These are phyloP conservation scores for Pygoscelis adeliae DNA, from an alignment of 2,113 vertebrate species.

Conservation along the genomic window DNA sequence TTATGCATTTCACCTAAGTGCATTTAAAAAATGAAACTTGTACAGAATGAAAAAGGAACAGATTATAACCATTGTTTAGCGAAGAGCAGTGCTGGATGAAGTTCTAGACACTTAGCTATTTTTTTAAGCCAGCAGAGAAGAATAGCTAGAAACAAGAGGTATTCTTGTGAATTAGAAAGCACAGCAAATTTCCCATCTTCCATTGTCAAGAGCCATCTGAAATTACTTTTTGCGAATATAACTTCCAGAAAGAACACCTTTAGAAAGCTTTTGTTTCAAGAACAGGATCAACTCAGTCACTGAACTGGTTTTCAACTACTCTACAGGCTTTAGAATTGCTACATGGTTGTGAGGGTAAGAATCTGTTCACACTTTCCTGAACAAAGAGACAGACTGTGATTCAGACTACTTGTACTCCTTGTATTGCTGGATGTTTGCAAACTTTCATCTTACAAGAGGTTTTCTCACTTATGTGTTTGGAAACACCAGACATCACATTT, in stretches of 20 bases:
- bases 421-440: neutral
- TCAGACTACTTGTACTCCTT: neutral
- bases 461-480: neutral
- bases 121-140: neutral
- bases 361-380: neutral
- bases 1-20: neutral
- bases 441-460: neutral
- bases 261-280: neutral
- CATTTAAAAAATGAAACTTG: neutral
- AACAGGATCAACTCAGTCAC: neutral
- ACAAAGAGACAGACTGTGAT: rapidly evolving
- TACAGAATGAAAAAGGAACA: neutral
- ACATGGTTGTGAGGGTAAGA: neutral
- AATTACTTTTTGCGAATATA: neutral
- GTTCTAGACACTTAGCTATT: neutral
- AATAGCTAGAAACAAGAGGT: neutral
- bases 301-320: neutral
- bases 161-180: neutral
- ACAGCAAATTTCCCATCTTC: neutral
- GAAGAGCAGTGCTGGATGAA: neutral
- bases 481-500: neutral
- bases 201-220: neutral
- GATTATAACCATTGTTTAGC: neutral
- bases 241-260: neutral
- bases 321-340: neutral